Evolutionary conservation across 2,888 invertebrate genomes (phyloP), one percentile per base, ranked within the genome.

Genomic region (Platerodrilus igneus): DNA sequence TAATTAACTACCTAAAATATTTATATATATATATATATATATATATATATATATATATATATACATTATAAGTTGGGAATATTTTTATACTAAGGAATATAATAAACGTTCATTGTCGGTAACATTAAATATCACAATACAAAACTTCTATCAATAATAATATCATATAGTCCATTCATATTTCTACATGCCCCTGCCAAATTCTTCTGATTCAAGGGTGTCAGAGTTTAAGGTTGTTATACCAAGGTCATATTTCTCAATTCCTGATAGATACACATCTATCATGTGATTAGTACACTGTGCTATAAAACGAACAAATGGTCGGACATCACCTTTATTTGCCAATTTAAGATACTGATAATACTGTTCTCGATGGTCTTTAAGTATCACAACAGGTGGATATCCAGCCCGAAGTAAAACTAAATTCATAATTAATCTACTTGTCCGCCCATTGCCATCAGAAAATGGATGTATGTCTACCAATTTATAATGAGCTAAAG

Each of bases 391-490:
- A 8, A 96, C 91, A 0, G 96, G 95, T 1, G 96, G 96, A 70
- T 88, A 97, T 0, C 96, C 95, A 1, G 90, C 89, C 66, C 86
- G 87, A 87, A 97, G 89, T 18, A 97, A 76, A 47, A 97, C 81
- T 53, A 94, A 78, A 69, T 97, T 97, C 95, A 97, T 96, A 2
- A 97, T 76, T 14, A 97, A 74, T 16, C 97, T 77, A 8, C 94
- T 92, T 0, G 96, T 96, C 59, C 97, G 78, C 0, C 96, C 97
- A 62, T 97, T 97, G 29, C 97, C 96, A 67, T 97, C 96, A 2
- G 86, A 78, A 70, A 97, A 97, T 0, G 97, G 97, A 72, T 97
- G 97, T 52, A 97, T 94, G 62, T 89, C 88, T 0, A 97, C 97
- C 26, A 97, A 68, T 70, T 94, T 94, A 69, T 96, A 97, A 71